A percentile compares a stretch with the other conserved stretches of the same genome.
Conservation (phyloP, 2,888 invertebrate species). For the Argyresthia albistria region DNA sequence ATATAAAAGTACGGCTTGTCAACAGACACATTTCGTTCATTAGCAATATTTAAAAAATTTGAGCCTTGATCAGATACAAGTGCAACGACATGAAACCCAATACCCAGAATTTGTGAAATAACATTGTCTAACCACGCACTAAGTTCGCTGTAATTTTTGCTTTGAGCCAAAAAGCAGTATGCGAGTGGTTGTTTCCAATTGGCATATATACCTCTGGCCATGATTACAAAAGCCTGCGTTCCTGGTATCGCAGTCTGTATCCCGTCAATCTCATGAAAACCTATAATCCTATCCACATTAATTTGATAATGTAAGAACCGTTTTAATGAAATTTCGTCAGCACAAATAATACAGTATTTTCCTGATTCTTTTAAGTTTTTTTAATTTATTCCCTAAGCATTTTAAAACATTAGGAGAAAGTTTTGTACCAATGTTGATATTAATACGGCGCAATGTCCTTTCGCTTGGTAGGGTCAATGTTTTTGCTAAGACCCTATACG, state of each 20-base stretch:
- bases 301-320: conserved; percentile 8
- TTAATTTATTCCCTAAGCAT: not conserved
- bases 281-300: conserved; percentile 8
- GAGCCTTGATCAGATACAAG: conserved; percentile 9
- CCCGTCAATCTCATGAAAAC: no score
- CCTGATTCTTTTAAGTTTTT: conserved; percentile 2
- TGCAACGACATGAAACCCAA: conserved; percentile 1
- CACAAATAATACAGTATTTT: conserved; percentile 7
- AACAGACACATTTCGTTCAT: conserved; percentile 13
- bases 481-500: conserved; percentile 7
- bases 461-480: conserved; percentile 5
- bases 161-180: conserved; percentile 2
- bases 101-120: conserved; percentile 1
- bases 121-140: conserved; percentile 3
- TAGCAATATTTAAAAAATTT: conserved; percentile 13
- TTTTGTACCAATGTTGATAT: conserved; percentile 4
- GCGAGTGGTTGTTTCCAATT: conserved; percentile 6
- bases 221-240: no score
- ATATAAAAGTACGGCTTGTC: conserved; percentile 20
- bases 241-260: no score
- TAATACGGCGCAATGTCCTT: not conserved
- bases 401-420: not conserved
- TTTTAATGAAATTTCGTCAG: conserved; percentile 8
- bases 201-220: conserved; percentile 1
- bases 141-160: conserved; percentile 1